Evolutionary conservation across 1,140 invertebrate species (phyloP), one percentile per base, ranked within the genome.

Genomic region (Lucilia sericata): DNA sequence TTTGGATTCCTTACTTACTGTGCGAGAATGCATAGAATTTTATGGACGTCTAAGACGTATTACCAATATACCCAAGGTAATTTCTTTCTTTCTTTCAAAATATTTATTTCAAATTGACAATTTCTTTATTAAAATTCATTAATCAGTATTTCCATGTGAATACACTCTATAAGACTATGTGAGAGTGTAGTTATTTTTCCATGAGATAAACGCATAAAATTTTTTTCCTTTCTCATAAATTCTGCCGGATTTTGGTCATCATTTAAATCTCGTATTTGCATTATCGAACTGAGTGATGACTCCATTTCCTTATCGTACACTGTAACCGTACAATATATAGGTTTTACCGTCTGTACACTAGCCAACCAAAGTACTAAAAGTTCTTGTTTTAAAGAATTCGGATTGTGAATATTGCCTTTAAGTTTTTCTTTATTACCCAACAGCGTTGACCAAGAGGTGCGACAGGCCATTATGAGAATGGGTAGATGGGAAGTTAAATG

Each of bases 1-100:
- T 0, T 89, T 98, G 47, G 95, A 97, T 89, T 92, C 93, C 1
- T 93, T 95, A 75, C 91, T 97, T 7, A 96, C 94, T 1, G 91
- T 93, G 0, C 85, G 83, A 25, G 93, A 94, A 85, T 92, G 92
- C 19, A 88, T 94, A 9, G 83, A 86, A 0, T 91, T 93, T 82
- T 94, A 93, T 88, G 93, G 92, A 82, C 88, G 86, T 49, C 86
- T 94, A 49, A 85, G 93, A 4, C 92, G 92, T 19, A 92, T 94
- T 0, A 82, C 86, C 5, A 87, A 92, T 80, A 83, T 89, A 21
- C 85, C 91, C 25, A 89, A 91, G 86, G 92, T 93, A 86, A 88
- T 82, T 85, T 42, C 42, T 17, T 36, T 51, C 17, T 42, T 65
- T 8, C 5, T 42, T 42, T 42, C 10, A 42, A 30, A 30, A 30